A percentile compares a stretch with the other conserved stretches of the same genome.
Conservation (phyloP, 2,113 vertebrate genomes). For the Polypterus senegalus region DNA sequence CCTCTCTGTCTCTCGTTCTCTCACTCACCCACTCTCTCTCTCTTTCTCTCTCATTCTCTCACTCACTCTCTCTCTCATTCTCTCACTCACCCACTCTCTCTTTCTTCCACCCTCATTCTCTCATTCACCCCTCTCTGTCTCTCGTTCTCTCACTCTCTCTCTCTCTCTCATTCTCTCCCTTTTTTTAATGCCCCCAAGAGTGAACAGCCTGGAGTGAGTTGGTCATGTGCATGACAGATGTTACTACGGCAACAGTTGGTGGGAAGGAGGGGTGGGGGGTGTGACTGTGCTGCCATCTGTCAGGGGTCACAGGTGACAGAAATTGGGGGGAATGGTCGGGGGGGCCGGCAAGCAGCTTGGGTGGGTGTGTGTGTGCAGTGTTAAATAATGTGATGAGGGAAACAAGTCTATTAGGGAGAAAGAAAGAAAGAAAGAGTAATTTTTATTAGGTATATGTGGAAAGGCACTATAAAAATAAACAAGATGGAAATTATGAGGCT, state of each 20-base stretch:
- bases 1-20: neutral
- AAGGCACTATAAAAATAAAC: too few species aligned
- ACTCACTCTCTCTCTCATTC: neutral
- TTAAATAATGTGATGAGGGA: conserved; percentile 11
- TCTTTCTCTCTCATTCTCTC: conserved; percentile 8
- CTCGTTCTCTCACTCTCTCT: too few species aligned
- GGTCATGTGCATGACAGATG: conserved; percentile 51
- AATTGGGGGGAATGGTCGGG: conserved; percentile 17
- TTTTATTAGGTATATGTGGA: too few species aligned
- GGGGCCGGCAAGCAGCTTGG: conserved; percentile 30
- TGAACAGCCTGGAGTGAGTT: neutral
- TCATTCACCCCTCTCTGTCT: too few species aligned
- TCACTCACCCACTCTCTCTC: neutral
- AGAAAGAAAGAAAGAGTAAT: too few species aligned
- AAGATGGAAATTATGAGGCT: too few species aligned
- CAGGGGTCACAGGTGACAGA: conserved; percentile 47
- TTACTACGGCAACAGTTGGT: conserved; percentile 49
- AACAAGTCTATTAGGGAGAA: too few species aligned
- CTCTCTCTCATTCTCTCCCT: neutral
- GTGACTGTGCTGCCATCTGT: conserved; percentile 59
- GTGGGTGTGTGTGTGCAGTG: conserved; percentile 28
- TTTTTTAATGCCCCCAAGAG: neutral
- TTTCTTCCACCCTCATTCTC: too few species aligned
- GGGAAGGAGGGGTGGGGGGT: conserved; percentile 25
- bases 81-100: too few species aligned